These are phyloP conservation scores for Dromococcyx pavoninus DNA, from an alignment of 2,797 vertebrate genomes.

Conservation along the genomic window DNA sequence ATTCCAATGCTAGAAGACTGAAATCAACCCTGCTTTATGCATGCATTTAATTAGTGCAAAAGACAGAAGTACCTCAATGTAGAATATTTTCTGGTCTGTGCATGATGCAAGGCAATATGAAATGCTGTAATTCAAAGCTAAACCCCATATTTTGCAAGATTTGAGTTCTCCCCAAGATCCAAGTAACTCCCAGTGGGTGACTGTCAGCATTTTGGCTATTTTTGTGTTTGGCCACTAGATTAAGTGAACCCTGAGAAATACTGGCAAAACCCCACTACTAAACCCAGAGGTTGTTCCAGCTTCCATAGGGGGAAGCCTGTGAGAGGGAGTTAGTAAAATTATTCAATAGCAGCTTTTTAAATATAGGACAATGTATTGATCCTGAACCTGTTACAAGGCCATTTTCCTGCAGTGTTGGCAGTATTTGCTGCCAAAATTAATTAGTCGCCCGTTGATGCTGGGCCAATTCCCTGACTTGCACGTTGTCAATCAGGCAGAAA, in stretches of 20 bases:
- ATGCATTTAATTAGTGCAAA: neutral
- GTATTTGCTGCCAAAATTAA: constrained; percentile 20
- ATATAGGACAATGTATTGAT: neutral
- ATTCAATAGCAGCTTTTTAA: neutral
- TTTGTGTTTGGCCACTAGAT: neutral
- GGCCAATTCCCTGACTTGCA: constrained; percentile 49
- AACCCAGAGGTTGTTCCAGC: neutral
- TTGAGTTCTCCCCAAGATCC: neutral
- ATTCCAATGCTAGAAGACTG: neutral
- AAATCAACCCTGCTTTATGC: neutral
- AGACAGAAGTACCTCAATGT: neutral
- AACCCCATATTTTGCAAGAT: neutral
- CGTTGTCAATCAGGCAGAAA: constrained; percentile 37
- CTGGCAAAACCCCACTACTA: neutral
- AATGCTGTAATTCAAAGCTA: neutral
- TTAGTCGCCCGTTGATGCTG: neutral
- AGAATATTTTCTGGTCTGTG: neutral
- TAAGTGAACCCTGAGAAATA: neutral
- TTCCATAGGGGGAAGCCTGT: neutral
- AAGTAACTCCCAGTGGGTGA: neutral
- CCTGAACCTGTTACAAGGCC: neutral
- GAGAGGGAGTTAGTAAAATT: neutral
- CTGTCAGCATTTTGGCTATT: neutral
- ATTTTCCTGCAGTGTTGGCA: neutral
- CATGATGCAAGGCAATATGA: neutral